Conservation (phyloP, 2,797 vertebrate species). For the Geotria australis region DNA sequence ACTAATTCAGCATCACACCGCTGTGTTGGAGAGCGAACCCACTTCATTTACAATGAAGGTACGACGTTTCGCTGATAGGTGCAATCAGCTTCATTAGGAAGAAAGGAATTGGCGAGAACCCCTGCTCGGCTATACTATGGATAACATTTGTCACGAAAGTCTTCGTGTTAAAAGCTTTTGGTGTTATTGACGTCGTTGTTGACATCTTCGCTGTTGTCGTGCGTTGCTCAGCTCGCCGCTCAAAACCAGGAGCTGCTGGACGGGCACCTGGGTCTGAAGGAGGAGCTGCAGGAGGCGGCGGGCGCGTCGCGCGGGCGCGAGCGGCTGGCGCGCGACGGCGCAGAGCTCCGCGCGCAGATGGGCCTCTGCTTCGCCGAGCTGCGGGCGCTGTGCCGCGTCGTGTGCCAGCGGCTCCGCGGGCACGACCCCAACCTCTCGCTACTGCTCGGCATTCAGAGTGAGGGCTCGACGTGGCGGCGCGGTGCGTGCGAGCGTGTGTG, state of each 20-base stretch:
- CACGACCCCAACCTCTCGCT: slow-evolving; percentile 78
- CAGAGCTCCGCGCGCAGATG: slow-evolving; percentile 33
- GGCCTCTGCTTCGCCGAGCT: slow-evolving; percentile 48
- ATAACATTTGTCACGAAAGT: too few relatives aligned
- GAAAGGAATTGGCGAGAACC: too few relatives aligned
- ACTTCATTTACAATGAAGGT: too few relatives aligned
- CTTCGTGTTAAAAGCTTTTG: too few relatives aligned
- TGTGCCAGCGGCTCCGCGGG: slow-evolving; percentile 66
- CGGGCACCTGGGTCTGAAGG: slow-evolving; percentile 62
- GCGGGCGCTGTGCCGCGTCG: slow-evolving; percentile 55
- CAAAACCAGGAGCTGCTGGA: slow-evolving; percentile 93
- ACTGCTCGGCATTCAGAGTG: slow-evolving; percentile 62
- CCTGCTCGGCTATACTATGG: too few relatives aligned
- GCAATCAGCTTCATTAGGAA: too few relatives aligned
- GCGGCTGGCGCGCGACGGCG: not conserved
- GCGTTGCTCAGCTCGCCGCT: slow-evolving; percentile 28
- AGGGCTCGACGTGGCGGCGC: slow-evolving; percentile 7
- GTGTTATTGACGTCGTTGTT: too few relatives aligned
- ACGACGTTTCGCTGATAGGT: too few relatives aligned
- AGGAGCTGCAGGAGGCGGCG: slow-evolving; percentile 24
- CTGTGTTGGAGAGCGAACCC: too few relatives aligned
- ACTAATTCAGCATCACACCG: too few relatives aligned
- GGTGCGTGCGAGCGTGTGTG: not conserved
- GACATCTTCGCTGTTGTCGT: not conserved
- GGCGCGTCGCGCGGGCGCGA: not conserved